Conservation (phyloP, 1,140 invertebrate genomes). For the Aphaenogaster floridana region DNA sequence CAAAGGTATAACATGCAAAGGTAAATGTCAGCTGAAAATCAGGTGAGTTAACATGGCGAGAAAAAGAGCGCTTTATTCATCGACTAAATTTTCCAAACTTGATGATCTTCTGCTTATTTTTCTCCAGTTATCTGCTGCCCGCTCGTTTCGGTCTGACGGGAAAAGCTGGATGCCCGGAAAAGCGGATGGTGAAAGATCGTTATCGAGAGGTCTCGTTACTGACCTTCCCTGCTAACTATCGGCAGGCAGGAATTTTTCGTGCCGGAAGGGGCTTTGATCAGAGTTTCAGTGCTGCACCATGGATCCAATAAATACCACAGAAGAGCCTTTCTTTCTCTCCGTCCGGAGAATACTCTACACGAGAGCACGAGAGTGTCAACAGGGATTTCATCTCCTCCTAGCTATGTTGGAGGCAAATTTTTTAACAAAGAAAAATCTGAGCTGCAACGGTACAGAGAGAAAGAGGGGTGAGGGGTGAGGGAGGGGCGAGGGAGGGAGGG, state of each 20-base stretch:
- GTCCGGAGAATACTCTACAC: background rate
- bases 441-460: background rate
- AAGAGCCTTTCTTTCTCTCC: slow-evolving; percentile 24
- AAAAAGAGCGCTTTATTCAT: slow-evolving; percentile 17
- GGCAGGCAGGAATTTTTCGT: slow-evolving; percentile 40
- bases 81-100: slow-evolving; percentile 14
- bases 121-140: background rate
- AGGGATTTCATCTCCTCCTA: slow-evolving; percentile 10
- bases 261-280: slow-evolving; percentile 40
- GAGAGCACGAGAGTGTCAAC: slow-evolving; percentile 32
- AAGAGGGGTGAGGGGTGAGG: background rate
- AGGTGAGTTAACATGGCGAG: background rate
- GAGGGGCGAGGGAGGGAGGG: background rate
- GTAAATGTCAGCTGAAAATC: background rate
- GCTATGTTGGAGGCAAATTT: slow-evolving; percentile 52
- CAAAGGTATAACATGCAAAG: background rate
- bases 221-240: slow-evolving; percentile 30
- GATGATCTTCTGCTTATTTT: slow-evolving; percentile 12
- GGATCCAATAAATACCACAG: slow-evolving; percentile 49
- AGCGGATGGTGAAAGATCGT: slow-evolving; percentile 38
- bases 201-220: slow-evolving; percentile 36
- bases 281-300: background rate
- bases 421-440: slow-evolving; percentile 50
- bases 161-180: background rate
- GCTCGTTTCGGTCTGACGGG: background rate